Evolutionary conservation across 2,113 vertebrate genomes (phyloP), one percentile per base, ranked within the genome.

Genomic region (Pionites leucogaster): DNA sequence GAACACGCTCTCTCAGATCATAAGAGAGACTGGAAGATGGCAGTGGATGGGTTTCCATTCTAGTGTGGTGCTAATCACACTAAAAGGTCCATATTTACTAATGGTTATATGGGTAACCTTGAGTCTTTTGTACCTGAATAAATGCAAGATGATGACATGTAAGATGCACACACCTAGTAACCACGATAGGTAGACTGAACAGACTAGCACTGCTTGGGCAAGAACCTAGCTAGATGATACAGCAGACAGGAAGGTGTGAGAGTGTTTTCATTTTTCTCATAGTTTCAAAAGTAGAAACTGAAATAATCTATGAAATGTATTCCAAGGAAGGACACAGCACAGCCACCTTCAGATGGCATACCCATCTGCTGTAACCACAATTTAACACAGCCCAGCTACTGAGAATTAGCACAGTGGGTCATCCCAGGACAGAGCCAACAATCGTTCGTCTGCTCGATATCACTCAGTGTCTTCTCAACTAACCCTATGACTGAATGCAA

Each of bases 101-200:
- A 19, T 11, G 64, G 44, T n/a, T 83, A 20, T 13, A 24, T 50
- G 35, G 17, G 17, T 49, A 81, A 70, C 37, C 23, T 8, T 9
- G n/a, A 80, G n/a, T 63, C 41, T 52, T 91, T 63, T 70, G 7
- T 53, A 67, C 16, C 8, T 13, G 41, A 64, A 52, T 19, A 86
- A 82, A 63, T 9, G 15, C 3, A 2, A 79, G 29, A 35, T 10
- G 64, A 53, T 0, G 3, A n/a, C 19, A 18, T 1, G 6, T 1
- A 49, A 80, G 39, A 52, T 57, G 35, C 29, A 67, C 8, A 15
- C 7, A 11, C 7, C 16, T 29, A 19, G 17, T 44, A 84, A 62
- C 13, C 1, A 3, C 17, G 7, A 8, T 2, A 20, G 19, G 23
- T 3, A 60, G 49, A 47, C 2, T 33, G 41, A 84, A 74, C 10